These are phyloP conservation scores for Psophia crepitans DNA, from an alignment of 2,113 vertebrate species.

Conservation along the genomic window DNA sequence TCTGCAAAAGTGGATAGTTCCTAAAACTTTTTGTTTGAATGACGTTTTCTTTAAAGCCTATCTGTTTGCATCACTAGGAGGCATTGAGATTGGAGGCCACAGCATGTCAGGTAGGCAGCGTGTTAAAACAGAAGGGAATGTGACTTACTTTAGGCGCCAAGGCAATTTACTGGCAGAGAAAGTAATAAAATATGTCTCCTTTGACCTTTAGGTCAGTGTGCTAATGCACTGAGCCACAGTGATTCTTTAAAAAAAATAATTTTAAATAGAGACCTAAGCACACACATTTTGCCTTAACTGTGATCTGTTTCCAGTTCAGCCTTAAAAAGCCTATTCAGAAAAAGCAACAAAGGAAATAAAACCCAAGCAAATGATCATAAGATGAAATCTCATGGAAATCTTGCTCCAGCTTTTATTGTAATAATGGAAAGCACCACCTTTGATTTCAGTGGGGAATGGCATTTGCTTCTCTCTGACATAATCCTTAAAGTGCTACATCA, in stretches of 20 bases:
- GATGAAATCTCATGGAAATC: background rate
- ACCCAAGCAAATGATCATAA: background rate
- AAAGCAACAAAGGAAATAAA: background rate
- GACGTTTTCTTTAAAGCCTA: background rate
- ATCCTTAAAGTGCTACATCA: background rate
- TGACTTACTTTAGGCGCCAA: background rate
- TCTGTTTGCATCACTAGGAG: background rate
- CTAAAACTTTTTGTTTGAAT: background rate
- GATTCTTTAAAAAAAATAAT: background rate
- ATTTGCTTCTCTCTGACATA: background rate
- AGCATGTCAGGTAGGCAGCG: background rate
- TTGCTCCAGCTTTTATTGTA: background rate
- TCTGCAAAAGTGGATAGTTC: background rate
- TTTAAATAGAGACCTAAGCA: background rate
- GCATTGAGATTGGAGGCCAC: background rate
- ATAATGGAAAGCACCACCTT: background rate
- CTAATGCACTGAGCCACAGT: background rate
- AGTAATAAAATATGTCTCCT: background rate
- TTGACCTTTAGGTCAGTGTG: background rate
- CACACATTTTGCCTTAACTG: background rate
- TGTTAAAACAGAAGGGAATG: background rate
- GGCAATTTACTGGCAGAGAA: background rate
- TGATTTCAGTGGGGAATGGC: background rate
- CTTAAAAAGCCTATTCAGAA: background rate
- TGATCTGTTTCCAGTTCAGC: background rate